phyloP scores from a whole-genome alignment of 2,113 vertebrate genomes.

The Melanerpes formicivorus region DNA sequence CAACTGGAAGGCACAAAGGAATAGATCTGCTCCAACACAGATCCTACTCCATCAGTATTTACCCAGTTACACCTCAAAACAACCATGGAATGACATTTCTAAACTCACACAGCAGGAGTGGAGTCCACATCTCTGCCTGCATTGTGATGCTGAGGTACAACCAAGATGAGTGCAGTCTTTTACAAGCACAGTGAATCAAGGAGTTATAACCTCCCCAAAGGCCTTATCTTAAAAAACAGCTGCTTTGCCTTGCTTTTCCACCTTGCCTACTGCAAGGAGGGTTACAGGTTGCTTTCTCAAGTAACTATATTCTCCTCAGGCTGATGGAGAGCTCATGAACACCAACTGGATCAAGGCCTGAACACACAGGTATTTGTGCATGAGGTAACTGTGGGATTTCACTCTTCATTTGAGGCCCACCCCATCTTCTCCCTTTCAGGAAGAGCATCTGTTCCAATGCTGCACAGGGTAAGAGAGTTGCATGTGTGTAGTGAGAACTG shows the following conservation, averaged over 20 bases:
- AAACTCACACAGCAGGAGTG: neutral
- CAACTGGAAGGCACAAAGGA: neutral
- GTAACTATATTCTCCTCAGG: neutral
- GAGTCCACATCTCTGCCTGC: neutral
- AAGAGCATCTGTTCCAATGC: neutral
- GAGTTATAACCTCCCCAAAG: fast-evolving
- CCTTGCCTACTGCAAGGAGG: neutral
- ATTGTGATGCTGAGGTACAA: neutral
- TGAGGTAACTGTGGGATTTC: neutral
- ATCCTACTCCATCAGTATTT: neutral
- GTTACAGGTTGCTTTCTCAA: neutral
- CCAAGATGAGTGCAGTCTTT: neutral
- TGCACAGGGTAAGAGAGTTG: neutral
- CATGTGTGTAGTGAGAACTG: fast-evolving
- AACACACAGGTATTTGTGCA: neutral
- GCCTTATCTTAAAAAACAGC: neutral
- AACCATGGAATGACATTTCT: fast-evolving
- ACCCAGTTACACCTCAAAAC: neutral
- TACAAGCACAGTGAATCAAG: neutral
- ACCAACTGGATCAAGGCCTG: neutral
- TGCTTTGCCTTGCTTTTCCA: neutral
- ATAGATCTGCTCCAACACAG: neutral
- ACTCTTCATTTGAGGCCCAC: neutral
- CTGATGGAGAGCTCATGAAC: neutral
- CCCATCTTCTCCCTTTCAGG: neutral